Conservation (phyloP, 2,113 vertebrate species). For the Saguinus imperator region DNA sequence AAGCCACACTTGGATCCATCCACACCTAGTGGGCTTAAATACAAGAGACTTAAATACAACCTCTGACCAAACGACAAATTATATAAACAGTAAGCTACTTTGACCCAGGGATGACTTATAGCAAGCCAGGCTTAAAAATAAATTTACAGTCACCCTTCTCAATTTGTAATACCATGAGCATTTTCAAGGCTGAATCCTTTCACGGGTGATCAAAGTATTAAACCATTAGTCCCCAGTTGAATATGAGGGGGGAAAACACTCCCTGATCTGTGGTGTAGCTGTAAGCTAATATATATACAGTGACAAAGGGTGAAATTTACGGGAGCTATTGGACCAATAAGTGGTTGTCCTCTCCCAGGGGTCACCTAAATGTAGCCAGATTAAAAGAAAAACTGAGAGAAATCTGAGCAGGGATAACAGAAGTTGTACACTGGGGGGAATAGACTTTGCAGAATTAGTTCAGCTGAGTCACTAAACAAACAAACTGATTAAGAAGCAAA, state of each 20-base stretch:
- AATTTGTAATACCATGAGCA: not conserved
- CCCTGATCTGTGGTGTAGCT: not conserved
- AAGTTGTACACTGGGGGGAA: accelerated
- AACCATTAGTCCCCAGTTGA: not conserved
- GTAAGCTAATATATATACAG: not conserved
- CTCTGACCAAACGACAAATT: not conserved
- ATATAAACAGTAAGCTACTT: not conserved
- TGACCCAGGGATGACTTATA: not conserved
- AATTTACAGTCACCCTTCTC: not conserved
- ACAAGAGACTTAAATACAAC: not conserved
- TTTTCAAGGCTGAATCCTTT: not conserved
- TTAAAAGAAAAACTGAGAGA: not conserved
- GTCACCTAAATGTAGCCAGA: not conserved
- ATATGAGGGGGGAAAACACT: not conserved
- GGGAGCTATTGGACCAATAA: not conserved
- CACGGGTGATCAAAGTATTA: not conserved
- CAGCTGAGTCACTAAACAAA: not conserved
- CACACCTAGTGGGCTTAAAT: not conserved
- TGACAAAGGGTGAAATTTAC: not conserved
- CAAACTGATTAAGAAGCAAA: not conserved
- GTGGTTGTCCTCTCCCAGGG: not conserved
- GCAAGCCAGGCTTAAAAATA: not conserved
- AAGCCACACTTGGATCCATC: not conserved
- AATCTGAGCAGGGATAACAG: not conserved
- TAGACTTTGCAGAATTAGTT: not conserved